Evolutionary conservation across 2,888 invertebrate species (phyloP), one percentile per base, ranked within the genome.

Genomic region (Chrysotoxum bicinctum): DNA sequence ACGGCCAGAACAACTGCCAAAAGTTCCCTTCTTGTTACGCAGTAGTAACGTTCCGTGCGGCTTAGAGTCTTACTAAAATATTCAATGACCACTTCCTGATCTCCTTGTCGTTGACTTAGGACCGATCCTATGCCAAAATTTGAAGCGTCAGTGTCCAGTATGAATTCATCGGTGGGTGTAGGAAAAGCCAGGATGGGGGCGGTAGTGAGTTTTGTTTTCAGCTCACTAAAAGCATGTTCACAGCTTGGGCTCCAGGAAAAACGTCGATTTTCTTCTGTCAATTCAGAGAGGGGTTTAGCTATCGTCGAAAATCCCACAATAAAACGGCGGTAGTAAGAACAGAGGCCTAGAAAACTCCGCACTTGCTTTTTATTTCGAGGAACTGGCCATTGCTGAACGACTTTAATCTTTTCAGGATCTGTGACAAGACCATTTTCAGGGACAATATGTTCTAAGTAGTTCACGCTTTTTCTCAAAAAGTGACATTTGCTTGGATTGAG

Each of bases 1-100:
- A 89, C 75, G 0, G 89, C 52, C 3, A 52, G 52, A 14, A 26
- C 14, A 0, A 16, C 16, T 1, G 16, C 40, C 16, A 40, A 2
- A 7, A 40, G 40, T n/a, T 40, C 40, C 0, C 52, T 52, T 3
- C 26, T 23, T 14, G 52, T 52, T 1, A 52, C 88, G 21, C 48
- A 50, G 23, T 50, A 50, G 23, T 50, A n/a, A 1, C 50, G 19
- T 14, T 50, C 21, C 1, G 66, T 7, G 1, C 35, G 30, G 9
- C 30, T 52, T 0, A 52, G 26, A 0, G 52, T 52, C 9, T 32
- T 48, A 21, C 64, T 64, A 4, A 48, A 64, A 8, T 35, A 64
- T 48, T 45, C 45, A 6, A 40, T 43, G 8, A 43, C 43, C 2
- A 43, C 43, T 43, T 43, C 43, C 16, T 16, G 8, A 9, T 43